Evolutionary conservation across 2,797 vertebrate genomes (phyloP).

Genomic region (Buceros bicornis): DNA sequence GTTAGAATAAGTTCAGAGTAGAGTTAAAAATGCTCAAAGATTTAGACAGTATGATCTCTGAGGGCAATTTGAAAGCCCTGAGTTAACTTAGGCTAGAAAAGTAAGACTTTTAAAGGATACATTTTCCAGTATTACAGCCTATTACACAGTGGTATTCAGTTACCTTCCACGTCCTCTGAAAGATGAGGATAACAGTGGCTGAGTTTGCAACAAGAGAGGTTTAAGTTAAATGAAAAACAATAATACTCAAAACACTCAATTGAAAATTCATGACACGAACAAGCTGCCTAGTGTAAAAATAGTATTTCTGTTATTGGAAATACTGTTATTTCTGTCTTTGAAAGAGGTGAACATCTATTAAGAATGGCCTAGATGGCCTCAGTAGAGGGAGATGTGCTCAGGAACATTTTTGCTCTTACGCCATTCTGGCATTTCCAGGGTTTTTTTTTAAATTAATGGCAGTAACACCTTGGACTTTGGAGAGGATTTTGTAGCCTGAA

Average conservation of each 20-base stretch:
- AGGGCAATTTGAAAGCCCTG: background rate
- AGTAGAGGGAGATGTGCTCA: rapidly evolving
- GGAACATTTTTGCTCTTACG: background rate
- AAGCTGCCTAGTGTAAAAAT: background rate
- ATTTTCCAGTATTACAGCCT: background rate
- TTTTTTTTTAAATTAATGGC: background rate
- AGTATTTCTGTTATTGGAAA: background rate
- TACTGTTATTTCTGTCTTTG: background rate
- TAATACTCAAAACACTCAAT: background rate
- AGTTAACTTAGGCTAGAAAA: background rate
- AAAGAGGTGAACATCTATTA: background rate
- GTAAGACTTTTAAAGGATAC: background rate
- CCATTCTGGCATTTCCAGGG: background rate
- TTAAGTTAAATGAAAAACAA: background rate
- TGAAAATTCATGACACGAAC: background rate
- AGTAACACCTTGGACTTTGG: background rate
- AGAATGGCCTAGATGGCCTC: background rate
- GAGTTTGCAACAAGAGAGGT: background rate
- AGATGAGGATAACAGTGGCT: background rate
- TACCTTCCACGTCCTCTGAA: background rate
- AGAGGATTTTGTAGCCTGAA: background rate
- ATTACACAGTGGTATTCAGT: background rate
- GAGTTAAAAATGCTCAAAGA: background rate
- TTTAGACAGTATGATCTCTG: background rate
- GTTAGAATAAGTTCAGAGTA: background rate